Base-by-base conservation (phyloP, 2,113 vertebrate genomes). In the Terrapene triunguis region DNA sequence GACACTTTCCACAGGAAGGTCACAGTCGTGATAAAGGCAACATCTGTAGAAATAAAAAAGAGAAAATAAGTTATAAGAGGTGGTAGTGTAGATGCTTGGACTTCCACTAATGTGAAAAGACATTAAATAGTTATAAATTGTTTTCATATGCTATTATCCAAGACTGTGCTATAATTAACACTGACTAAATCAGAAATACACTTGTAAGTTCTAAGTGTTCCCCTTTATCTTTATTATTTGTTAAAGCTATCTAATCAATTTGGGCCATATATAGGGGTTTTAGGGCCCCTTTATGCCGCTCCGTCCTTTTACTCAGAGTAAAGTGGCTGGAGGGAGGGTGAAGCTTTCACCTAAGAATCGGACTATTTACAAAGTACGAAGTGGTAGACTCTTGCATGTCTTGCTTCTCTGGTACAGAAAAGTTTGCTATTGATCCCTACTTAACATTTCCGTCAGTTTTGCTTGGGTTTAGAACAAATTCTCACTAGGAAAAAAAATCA, bases 1-100 rank as follows among this genome's bases (percentile, higher is more conserved):
- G 98, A 99, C 98, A 99, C 99, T 98, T 99, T 99, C 99, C 99
- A 99, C 97, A 99, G 97, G 98, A 99, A 99, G 97, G 99, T 98
- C 98, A 98, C 93, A 3, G 99, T 99, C 6, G 98, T 99, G 98
- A 99, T 99, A 98, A 99, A 99, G 94, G 99, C 98, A 95, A 99
- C 94, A 96, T 99, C 99, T 99, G 98, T 3, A 82, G 87, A 89
- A 92, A 95, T 25, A 91, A 83, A 92, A 38, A 16, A 16, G 53
- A 42, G n/a, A 62, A 85, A 95, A 88, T 91, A 84, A 27, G 53
- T 24, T 72, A 57, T 54, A 17, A 87, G 38, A 86, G 55, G 55
- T 42, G 7, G 6, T 8, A 62, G 32, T 8, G 29, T 3, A 55
- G 55, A 57, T 94, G 84, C 27, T 84, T 69, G 3, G 84, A 82